phyloP scores from a whole-genome alignment of 2,113 vertebrate genomes.

The Hymenochirus boettgeri region DNA sequence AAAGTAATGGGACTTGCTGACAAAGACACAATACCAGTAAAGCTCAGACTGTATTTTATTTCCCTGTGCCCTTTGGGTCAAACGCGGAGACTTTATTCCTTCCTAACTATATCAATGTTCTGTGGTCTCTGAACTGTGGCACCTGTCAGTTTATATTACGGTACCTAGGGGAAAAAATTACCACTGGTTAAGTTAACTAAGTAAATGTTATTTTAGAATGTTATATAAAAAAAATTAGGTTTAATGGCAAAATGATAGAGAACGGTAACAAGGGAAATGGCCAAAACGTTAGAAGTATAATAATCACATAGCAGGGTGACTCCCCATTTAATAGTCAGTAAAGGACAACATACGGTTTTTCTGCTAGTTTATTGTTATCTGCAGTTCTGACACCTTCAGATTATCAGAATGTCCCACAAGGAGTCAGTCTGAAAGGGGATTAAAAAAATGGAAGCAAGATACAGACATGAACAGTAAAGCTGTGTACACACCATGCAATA shows the following conservation, averaged over 20 bases:
- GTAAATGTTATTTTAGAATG: slow-evolving; percentile 41
- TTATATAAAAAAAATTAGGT: slow-evolving; percentile 24
- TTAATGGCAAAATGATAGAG: slow-evolving; percentile 13
- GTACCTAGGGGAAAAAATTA: slow-evolving; percentile 31
- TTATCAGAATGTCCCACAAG: too few relatives aligned
- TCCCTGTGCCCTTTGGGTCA: slow-evolving; percentile 41
- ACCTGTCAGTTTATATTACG: slow-evolving; percentile 48
- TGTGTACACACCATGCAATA: too few relatives aligned
- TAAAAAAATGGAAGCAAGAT: too few relatives aligned
- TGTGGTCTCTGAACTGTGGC: slow-evolving; percentile 50
- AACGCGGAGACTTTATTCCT: slow-evolving; percentile 31
- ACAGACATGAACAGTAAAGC: too few relatives aligned
- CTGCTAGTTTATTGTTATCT: too few relatives aligned
- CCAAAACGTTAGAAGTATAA: too few relatives aligned
- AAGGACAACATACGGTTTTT: too few relatives aligned
- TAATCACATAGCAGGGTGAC: too few relatives aligned
- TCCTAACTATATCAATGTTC: slow-evolving; percentile 49
- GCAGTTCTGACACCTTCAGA: too few relatives aligned
- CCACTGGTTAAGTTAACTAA: slow-evolving; percentile 43
- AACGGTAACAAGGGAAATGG: slow-evolving; percentile 6
- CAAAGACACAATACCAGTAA: slow-evolving; percentile 25
- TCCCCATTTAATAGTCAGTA: too few relatives aligned
- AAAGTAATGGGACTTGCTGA: neutral
- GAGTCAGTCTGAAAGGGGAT: too few relatives aligned
- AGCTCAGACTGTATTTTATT: slow-evolving; percentile 12